Evolutionary conservation across 2,888 invertebrate genomes (phyloP).

Genomic region (Siphonodentalium dalli): DNA sequence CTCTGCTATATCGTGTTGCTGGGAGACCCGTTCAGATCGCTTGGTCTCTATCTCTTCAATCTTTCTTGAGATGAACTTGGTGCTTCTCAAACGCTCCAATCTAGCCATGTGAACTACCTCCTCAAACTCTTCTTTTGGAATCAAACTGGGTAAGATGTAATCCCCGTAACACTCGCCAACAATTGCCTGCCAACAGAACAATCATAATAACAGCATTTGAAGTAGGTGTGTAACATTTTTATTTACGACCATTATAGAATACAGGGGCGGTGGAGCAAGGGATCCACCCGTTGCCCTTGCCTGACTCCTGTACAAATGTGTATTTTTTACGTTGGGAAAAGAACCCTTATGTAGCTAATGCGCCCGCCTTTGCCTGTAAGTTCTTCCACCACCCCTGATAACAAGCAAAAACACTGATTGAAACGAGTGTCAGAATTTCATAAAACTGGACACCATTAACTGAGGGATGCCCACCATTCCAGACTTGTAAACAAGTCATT

Average conservation of each 20-base stretch:
- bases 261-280: no score
- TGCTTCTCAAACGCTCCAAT: constrained; percentile 24
- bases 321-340: no score
- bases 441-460: no score
- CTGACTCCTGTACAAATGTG: no score
- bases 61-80: constrained; percentile 22
- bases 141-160: constrained; percentile 58
- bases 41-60: constrained; percentile 31
- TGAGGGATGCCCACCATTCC: no score
- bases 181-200: constrained; percentile 54
- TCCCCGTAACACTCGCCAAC: constrained; percentile 67
- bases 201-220: background rate
- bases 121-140: constrained; percentile 64
- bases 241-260: constrained; percentile 34
- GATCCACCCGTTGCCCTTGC: no score
- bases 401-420: no score
- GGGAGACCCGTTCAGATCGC: constrained; percentile 19
- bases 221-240: background rate
- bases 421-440: no score
- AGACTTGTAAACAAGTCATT: no score
- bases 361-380: no score
- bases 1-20: constrained; percentile 18
- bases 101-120: constrained; percentile 28
- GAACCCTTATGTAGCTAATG: no score
- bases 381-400: no score